Conservation (phyloP, 1,140 invertebrate genomes). For the Zophobas atratus region DNA sequence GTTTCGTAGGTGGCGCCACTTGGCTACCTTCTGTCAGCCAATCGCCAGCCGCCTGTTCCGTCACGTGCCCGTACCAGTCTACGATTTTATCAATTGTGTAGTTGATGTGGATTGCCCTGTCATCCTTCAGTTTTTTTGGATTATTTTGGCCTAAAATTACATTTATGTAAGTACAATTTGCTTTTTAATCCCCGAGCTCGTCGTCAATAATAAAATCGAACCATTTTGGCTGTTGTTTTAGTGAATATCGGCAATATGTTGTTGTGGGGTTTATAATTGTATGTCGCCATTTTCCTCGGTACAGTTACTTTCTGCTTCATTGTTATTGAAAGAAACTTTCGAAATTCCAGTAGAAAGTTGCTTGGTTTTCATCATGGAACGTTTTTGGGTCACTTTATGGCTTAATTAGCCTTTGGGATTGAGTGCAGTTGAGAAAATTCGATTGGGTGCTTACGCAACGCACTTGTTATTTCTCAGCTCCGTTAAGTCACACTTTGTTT, state of each 20-base stretch:
- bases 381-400: not conserved
- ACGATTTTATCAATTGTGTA: slow-evolving; percentile 51
- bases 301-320: slow-evolving; percentile 44
- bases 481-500: too few relatives aligned
- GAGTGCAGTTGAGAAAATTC: not conserved
- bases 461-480: not conserved
- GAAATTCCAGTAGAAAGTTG: not conserved
- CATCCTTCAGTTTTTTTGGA: slow-evolving; percentile 53
- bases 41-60: not conserved
- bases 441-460: not conserved
- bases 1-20: not conserved
- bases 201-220: not conserved
- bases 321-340: slow-evolving; percentile 17
- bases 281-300: slow-evolving; percentile 47
- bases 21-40: not conserved
- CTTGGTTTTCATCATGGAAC: not conserved
- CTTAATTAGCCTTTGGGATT: not conserved
- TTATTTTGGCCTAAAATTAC: slow-evolving; percentile 51
- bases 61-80: slow-evolving; percentile 43
- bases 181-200: not conserved
- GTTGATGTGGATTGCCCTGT: slow-evolving; percentile 54
- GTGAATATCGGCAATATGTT: not conserved
- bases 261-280: slow-evolving; percentile 19
- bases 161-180: slow-evolving; percentile 51
- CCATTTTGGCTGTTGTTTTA: not conserved